Percentiles rank a stretch among this genome's conserved stretches.
Evolutionary conservation across 2,797 vertebrate genomes (phyloP).

Genomic region (Florisuga fusca): DNA sequence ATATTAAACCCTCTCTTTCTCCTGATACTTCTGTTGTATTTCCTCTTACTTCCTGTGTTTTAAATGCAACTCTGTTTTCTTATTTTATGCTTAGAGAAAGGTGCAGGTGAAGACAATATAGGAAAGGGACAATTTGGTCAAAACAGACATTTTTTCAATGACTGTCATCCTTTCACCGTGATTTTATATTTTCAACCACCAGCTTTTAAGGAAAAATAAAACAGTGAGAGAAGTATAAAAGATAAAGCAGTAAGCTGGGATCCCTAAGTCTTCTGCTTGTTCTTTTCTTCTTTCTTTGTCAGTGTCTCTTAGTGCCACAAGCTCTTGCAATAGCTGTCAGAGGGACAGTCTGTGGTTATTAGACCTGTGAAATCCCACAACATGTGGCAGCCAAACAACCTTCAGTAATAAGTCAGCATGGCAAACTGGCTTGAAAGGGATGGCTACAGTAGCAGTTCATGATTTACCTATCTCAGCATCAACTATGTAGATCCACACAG

Average conservation of each 20-base stretch:
- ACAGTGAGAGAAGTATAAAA: not conserved
- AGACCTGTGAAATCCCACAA: not conserved
- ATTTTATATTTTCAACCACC: not conserved
- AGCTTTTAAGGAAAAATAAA: conserved; percentile 7
- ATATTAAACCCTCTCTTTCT: conserved; percentile 19
- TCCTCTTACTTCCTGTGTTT: not conserved
- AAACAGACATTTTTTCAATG: not conserved
- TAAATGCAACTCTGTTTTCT: not conserved
- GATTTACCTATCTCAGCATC: not conserved
- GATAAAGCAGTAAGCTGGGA: not conserved
- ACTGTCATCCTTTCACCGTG: not conserved
- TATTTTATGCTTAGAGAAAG: not conserved
- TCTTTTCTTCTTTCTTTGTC: not conserved
- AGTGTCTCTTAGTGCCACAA: not conserved
- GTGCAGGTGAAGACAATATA: not conserved
- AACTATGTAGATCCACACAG: not conserved
- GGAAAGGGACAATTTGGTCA: not conserved
- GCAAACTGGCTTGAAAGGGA: not conserved
- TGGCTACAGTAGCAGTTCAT: not conserved
- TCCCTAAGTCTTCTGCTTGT: not conserved
- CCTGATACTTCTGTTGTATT: not conserved
- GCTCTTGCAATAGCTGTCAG: not conserved
- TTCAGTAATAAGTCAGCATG: not conserved
- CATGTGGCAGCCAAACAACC: not conserved
- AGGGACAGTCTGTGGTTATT: not conserved